Evolutionary conservation across 1,140 invertebrate genomes (phyloP).

Genomic region (Neocloeon triangulifer): DNA sequence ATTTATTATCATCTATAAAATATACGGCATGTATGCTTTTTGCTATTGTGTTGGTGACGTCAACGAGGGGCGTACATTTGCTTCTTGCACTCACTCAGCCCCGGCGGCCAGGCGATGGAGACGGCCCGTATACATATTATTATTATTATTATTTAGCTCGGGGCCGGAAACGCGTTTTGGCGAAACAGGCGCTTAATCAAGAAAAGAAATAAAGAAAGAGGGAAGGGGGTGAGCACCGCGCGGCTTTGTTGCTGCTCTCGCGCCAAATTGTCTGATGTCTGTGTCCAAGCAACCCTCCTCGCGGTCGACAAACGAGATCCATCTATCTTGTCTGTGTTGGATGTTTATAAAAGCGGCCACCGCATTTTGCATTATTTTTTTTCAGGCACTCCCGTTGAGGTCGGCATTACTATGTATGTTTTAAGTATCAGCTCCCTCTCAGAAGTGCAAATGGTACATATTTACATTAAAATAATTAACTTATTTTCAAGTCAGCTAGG

Average conservation of each 20-base stretch:
- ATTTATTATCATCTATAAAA: no score
- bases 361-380: no score
- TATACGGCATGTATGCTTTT: no score
- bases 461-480: slow-evolving; percentile 18
- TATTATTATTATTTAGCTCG: background rate
- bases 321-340: no score
- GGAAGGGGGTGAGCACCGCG: background rate
- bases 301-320: no score
- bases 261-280: background rate
- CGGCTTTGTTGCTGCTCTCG: background rate
- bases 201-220: background rate
- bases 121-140: no score
- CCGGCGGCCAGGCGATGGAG: no score
- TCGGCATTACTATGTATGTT: slow-evolving; percentile 95
- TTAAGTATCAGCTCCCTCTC: slow-evolving; percentile 95
- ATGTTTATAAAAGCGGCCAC: no score
- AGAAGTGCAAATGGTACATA: slow-evolving; percentile 94
- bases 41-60: no score
- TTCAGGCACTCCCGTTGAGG: slow-evolving; percentile 84
- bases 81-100: no score
- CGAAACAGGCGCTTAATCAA: background rate
- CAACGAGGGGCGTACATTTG: no score
- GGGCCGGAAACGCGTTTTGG: background rate
- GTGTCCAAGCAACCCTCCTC: background rate
- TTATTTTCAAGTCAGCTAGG: background rate